phyloP scores from a whole-genome alignment of 2,888 invertebrate species.

The Epicampocera succincta region DNA sequence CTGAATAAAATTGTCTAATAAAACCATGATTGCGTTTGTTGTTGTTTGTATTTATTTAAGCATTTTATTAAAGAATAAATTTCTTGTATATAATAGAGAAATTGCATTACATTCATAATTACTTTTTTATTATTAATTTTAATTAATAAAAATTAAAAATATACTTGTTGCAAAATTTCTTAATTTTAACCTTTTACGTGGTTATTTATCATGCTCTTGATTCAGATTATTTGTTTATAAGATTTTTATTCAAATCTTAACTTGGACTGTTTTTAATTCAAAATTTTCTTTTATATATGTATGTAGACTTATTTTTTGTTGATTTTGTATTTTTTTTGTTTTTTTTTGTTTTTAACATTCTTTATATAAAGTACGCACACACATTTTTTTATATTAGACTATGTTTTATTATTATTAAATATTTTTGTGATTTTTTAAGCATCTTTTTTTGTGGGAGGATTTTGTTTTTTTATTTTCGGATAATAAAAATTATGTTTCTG shows the following conservation, averaged over 20 bases:
- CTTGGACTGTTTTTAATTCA: slow-evolving; percentile 61
- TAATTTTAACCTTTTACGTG: slow-evolving; percentile 8
- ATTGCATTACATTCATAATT: slow-evolving; percentile 66
- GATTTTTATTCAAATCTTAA: slow-evolving; percentile 59
- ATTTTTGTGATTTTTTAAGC: slow-evolving; percentile 36
- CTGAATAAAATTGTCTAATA: not conserved
- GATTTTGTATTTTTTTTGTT: slow-evolving; percentile 14
- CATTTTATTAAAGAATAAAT: slow-evolving; percentile 66
- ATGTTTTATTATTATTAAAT: slow-evolving; percentile 17
- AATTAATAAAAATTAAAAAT: slow-evolving; percentile 63
- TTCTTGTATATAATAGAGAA: slow-evolving; percentile 65
- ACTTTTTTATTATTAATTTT: slow-evolving; percentile 42
- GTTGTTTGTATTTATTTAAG: slow-evolving; percentile 61
- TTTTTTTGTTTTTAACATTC: slow-evolving; percentile 35
- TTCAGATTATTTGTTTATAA: slow-evolving; percentile 46
- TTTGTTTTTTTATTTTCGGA: not conserved
- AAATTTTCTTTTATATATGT: slow-evolving; percentile 31
- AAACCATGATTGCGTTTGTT: slow-evolving; percentile 19
- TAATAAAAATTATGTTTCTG: not conserved
- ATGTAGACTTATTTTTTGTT: too few species aligned
- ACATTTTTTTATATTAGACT: slow-evolving; percentile 48
- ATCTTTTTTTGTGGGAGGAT: slow-evolving; percentile 6
- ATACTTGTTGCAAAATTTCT: slow-evolving; percentile 47
- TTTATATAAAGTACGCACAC: slow-evolving; percentile 58
- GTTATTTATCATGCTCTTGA: slow-evolving; percentile 10